These are phyloP conservation scores for Nephrocerus scutellatus DNA, from an alignment of 2,888 invertebrate genomes.

Conservation along the genomic window DNA sequence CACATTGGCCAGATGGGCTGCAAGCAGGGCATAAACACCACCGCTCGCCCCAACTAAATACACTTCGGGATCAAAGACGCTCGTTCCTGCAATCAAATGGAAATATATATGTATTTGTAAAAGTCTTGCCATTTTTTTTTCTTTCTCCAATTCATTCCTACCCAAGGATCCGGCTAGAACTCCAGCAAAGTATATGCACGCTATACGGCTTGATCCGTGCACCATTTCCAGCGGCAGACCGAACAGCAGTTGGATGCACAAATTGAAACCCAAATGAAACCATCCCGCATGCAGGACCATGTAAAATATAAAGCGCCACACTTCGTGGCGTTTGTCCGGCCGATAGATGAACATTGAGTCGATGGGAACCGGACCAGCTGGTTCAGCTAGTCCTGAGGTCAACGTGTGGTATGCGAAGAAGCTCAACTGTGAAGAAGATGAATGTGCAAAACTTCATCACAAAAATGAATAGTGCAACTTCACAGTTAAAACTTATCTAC, in stretches of 20 bases:
- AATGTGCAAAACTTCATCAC: too few relatives aligned
- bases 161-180: constrained; percentile 75
- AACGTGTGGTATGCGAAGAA: constrained; percentile 88
- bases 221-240: constrained; percentile 96
- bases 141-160: constrained; percentile 20
- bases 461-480: constrained; percentile 11
- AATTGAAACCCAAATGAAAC: constrained; percentile 92
- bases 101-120: not conserved
- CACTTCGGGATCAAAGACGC: constrained; percentile 88
- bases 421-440: constrained; percentile 69
- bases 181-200: constrained; percentile 85
- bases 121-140: constrained; percentile 1
- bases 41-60: constrained; percentile 95
- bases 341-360: constrained; percentile 92
- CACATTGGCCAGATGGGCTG: constrained; percentile 94
- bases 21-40: constrained; percentile 92
- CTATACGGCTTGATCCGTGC: constrained; percentile 85
- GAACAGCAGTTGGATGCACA: constrained; percentile 86
- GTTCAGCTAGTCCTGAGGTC: constrained; percentile 67
- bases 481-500: too few relatives aligned
- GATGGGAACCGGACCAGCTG: constrained; percentile 85
- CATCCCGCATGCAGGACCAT: constrained; percentile 94
- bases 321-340: constrained; percentile 81
- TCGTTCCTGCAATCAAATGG: constrained; percentile 61
- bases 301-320: constrained; percentile 92